Conservation (phyloP, 2,797 vertebrate species). For the Schizopygopsis pylzovi region DNA sequence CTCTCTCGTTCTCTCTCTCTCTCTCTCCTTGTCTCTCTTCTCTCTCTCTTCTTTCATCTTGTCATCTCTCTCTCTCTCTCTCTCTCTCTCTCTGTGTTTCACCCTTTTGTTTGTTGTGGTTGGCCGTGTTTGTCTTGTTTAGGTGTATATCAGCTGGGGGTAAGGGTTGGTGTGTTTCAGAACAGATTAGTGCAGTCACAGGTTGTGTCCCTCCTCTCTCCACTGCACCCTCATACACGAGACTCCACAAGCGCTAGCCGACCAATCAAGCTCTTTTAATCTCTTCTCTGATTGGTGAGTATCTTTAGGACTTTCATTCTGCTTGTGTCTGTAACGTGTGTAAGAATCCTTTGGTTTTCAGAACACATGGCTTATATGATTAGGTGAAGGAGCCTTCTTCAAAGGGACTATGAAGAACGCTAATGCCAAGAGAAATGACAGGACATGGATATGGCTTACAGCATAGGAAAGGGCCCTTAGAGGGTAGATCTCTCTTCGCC, state of each 20-base stretch:
- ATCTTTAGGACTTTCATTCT: conserved; percentile 6
- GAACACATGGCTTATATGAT: conserved; percentile 5
- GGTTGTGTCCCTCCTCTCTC: conserved; percentile 24
- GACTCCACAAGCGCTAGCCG: neutral
- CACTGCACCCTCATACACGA: neutral
- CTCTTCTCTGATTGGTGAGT: conserved; percentile 39
- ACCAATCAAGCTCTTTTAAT: conserved; percentile 35
- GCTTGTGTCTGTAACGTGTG: neutral
- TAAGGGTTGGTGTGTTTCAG: conserved; percentile 43
- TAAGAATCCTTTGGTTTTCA: neutral
- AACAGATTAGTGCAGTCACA: conserved; percentile 36
- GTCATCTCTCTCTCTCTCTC: conserved; percentile 39
- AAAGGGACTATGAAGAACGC: neutral
- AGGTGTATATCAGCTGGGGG: conserved; percentile 38
- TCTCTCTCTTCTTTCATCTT: neutral
- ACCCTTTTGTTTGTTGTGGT: conserved; percentile 40
- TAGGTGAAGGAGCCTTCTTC: neutral
- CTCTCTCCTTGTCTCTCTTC: neutral
- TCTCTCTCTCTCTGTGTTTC: conserved; percentile 14
- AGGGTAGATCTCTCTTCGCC: conserved; percentile 37
- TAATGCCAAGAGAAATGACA: conserved; percentile 13
- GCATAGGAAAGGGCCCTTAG: conserved; percentile 11
- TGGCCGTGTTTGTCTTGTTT: conserved; percentile 42
- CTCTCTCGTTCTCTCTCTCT: conserved; percentile 45
- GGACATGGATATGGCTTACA: neutral